Evolutionary conservation across 2,888 invertebrate genomes (phyloP).

Genomic region (Leptodirus hochenwartii): DNA sequence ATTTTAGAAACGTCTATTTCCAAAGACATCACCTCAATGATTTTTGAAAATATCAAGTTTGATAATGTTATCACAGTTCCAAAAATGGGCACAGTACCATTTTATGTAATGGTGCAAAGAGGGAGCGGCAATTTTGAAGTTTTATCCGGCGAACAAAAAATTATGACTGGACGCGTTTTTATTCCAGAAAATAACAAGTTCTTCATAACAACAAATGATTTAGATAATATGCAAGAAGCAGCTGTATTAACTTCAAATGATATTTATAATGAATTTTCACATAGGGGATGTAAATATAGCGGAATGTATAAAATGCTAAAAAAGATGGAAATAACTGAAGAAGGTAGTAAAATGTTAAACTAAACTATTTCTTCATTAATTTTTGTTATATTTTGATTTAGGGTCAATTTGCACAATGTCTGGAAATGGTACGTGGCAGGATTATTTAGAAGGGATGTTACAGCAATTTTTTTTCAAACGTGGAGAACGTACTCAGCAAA

Average conservation of each 20-base stretch:
- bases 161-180: constrained; percentile 51
- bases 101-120: constrained; percentile 25
- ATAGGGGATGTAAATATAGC: constrained; percentile 43
- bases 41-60: constrained; percentile 24
- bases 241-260: constrained; percentile 40
- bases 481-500: constrained; percentile 41
- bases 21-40: constrained; percentile 18
- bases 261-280: constrained; percentile 49
- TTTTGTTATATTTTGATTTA: constrained; percentile 9
- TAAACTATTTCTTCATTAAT: neutral
- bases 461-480: constrained; percentile 52
- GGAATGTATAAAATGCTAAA: constrained; percentile 21
- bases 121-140: constrained; percentile 27
- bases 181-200: constrained; percentile 37
- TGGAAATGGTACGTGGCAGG: constrained; percentile 51
- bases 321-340: constrained; percentile 19
- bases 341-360: constrained; percentile 16
- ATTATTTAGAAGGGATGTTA: constrained; percentile 78
- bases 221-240: constrained; percentile 26
- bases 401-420: constrained; percentile 18
- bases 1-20: constrained; percentile 12
- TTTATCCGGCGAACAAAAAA: constrained; percentile 36
- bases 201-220: constrained; percentile 29
- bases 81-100: constrained; percentile 22
- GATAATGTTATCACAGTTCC: constrained; percentile 20